These are phyloP conservation scores for Oasisia sp. DNA, from an alignment of 2,888 invertebrate species.

Conservation along the genomic window DNA sequence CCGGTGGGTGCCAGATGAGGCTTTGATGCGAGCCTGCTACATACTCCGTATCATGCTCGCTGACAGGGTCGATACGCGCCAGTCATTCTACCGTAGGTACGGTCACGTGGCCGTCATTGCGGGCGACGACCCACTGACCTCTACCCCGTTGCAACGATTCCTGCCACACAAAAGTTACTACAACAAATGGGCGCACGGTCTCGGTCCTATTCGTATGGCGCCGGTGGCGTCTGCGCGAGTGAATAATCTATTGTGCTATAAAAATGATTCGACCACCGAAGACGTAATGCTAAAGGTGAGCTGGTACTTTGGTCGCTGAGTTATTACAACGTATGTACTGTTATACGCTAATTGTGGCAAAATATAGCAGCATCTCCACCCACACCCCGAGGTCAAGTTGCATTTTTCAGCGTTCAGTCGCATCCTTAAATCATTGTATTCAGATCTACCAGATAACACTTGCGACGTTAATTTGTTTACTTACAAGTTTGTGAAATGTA, in stretches of 20 bases:
- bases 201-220: conserved; percentile 47
- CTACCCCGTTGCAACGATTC: conserved; percentile 49
- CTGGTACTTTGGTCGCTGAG: too few relatives aligned
- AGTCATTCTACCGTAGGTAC: conserved; percentile 47
- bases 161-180: conserved; percentile 40
- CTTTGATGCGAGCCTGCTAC: conserved; percentile 53
- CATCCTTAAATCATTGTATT: too few relatives aligned
- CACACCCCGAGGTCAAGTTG: too few relatives aligned
- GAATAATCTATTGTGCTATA: conserved; percentile 50
- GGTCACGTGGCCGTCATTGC: conserved; percentile 52
- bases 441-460: too few relatives aligned
- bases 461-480: too few relatives aligned
- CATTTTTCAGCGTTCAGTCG: too few relatives aligned
- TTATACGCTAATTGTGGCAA: too few relatives aligned
- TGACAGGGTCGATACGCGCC: conserved; percentile 46
- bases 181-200: conserved; percentile 42
- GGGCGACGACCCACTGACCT: conserved; percentile 40
- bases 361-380: too few relatives aligned
- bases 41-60: conserved; percentile 52
- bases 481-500: too few relatives aligned
- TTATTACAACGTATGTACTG: too few relatives aligned
- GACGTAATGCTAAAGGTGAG: conserved; percentile 38
- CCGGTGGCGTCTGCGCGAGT: conserved; percentile 49
- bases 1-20: conserved; percentile 44
- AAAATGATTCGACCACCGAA: conserved; percentile 36